A percentile compares a stretch with the other conserved stretches of the same genome.
Evolutionary conservation across 2,888 invertebrate genomes (phyloP).

Genomic region (Watsonalla binaria): DNA sequence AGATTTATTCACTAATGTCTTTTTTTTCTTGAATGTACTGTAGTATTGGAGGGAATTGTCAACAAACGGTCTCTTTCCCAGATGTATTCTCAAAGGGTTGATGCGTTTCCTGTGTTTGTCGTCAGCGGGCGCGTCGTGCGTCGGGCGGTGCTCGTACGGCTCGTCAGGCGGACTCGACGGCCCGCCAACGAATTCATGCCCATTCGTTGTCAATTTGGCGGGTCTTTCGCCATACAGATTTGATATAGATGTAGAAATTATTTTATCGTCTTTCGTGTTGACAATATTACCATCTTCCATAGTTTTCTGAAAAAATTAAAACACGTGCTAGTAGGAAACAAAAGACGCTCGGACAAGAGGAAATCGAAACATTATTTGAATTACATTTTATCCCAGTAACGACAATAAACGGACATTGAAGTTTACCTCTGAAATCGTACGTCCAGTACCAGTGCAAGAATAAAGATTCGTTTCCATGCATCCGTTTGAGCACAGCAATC

Average conservation of each 20-base stretch:
- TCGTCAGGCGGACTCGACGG: conserved; percentile 40
- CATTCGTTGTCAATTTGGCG: conserved; percentile 61
- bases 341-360: conserved; percentile 71
- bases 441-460: conserved; percentile 75
- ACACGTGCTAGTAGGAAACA: conserved; percentile 70
- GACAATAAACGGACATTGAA: conserved; percentile 37
- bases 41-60: conserved; percentile 61
- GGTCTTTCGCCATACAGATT: conserved; percentile 59
- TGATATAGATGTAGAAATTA: conserved; percentile 48
- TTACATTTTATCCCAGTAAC: conserved; percentile 42
- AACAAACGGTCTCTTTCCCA: conserved; percentile 72
- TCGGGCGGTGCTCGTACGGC: conserved; percentile 34
- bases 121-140: conserved; percentile 40
- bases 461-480: conserved; percentile 73
- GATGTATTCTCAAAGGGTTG: conserved; percentile 67
- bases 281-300: conserved; percentile 77
- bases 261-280: conserved; percentile 67
- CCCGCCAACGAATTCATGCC: conserved; percentile 54
- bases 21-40: conserved; percentile 57
- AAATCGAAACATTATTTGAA: conserved; percentile 63
- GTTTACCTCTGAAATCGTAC: conserved; percentile 74
- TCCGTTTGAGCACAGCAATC: conserved; percentile 66
- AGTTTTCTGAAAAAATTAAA: conserved; percentile 72
- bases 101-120: conserved; percentile 64
- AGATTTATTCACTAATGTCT: conserved; percentile 45